These are phyloP conservation scores for Actenoides lindsayi DNA, from an alignment of 2,113 vertebrate species.

Conservation along the genomic window DNA sequence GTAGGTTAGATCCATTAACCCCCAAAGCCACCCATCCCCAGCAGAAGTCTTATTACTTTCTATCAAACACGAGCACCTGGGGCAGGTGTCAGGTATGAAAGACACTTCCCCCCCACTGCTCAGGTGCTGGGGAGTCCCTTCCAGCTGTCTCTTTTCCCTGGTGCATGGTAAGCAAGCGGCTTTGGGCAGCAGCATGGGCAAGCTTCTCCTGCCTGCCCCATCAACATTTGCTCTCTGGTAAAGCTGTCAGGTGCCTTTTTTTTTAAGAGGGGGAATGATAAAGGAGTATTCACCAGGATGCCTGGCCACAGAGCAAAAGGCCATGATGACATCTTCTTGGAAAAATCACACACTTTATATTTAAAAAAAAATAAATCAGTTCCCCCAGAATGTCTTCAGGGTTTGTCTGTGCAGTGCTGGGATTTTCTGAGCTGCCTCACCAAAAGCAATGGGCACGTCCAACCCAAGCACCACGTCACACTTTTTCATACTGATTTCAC, in stretches of 20 bases:
- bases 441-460: neutral
- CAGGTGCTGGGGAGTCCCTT: neutral
- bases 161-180: neutral
- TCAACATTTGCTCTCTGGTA: neutral
- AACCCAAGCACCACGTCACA: neutral
- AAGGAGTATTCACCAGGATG: neutral
- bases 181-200: neutral
- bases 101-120: too few relatives aligned
- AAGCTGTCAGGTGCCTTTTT: neutral
- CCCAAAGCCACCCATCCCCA: neutral
- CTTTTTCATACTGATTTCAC: neutral
- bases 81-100: neutral
- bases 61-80: neutral
- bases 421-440: neutral
- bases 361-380: neutral
- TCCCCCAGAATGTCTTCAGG: rapidly evolving
- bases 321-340: neutral
- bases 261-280: neutral
- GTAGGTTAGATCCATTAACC: neutral
- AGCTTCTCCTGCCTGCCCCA: neutral
- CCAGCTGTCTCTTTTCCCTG: neutral
- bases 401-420: neutral
- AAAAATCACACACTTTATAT: neutral
- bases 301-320: neutral
- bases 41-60: neutral